phyloP scores from a whole-genome alignment of 2,888 invertebrate genomes.

The Odontocolon sp. region DNA sequence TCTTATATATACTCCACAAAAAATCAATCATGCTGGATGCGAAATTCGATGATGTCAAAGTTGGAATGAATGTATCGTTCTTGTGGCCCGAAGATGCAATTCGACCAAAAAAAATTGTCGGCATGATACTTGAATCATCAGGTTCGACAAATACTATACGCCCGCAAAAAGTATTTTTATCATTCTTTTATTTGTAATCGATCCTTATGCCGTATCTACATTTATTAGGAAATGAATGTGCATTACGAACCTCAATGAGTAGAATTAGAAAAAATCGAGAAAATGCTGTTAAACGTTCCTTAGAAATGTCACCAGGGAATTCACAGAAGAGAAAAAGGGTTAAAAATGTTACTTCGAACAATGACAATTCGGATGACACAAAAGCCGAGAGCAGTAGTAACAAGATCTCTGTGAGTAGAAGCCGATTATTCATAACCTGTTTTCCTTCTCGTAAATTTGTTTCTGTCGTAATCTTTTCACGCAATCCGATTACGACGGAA shows the following conservation, averaged over 20 bases:
- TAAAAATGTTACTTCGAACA: not conserved
- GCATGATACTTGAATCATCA: not conserved
- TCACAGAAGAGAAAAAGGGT: not conserved
- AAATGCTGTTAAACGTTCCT: not conserved
- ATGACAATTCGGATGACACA: not conserved
- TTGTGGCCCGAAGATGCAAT: slow-evolving; percentile 13
- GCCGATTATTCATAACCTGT: no score
- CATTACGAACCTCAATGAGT: not conserved
- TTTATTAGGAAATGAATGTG: not conserved
- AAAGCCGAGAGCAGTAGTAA: not conserved
- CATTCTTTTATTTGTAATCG: not conserved
- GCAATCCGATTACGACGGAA: no score
- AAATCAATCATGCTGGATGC: not conserved
- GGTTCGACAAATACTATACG: not conserved
- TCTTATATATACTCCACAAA: not conserved
- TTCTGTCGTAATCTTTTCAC: no score
- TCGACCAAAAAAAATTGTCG: not conserved
- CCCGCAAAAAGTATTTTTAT: not conserved
- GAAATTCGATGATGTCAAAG: not conserved
- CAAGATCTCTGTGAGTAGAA: not conserved
- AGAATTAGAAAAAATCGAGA: not conserved
- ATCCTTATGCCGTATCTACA: not conserved
- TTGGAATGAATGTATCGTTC: not conserved
- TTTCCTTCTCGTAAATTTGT: no score
- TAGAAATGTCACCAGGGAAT: not conserved